These are phyloP conservation scores for Salticus scenicus DNA, from an alignment of 2,888 invertebrate species.

Conservation along the genomic window DNA sequence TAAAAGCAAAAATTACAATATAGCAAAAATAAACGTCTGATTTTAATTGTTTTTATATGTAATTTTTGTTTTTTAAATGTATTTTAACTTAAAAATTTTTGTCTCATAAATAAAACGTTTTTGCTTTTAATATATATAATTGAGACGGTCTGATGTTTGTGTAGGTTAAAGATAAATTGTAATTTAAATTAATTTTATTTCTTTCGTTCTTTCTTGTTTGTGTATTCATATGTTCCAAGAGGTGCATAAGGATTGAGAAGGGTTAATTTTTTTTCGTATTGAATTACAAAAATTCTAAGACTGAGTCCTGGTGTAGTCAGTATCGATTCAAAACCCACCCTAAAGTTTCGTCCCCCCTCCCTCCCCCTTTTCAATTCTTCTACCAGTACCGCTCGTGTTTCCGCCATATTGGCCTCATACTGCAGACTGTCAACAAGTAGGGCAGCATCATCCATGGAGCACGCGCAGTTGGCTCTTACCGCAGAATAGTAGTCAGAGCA, in stretches of 20 bases:
- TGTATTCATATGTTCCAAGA: background rate
- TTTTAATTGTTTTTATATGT: too few species aligned
- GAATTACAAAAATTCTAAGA: conserved; percentile 29
- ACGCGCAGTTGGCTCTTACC: conserved; percentile 55
- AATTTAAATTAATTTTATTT: too few species aligned
- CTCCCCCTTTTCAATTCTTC: conserved; percentile 39
- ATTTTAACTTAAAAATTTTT: too few species aligned
- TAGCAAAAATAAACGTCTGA: too few species aligned
- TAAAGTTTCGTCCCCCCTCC: conserved; percentile 1
- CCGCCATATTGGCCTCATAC: conserved; percentile 64
- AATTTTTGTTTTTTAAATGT: too few species aligned
- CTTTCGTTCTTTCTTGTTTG: background rate
- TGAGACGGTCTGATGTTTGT: too few species aligned
- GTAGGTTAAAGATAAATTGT: too few species aligned
- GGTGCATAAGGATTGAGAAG: conserved; percentile 12
- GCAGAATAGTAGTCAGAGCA: too few species aligned
- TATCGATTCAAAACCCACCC: conserved; percentile 54
- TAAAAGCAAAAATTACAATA: too few species aligned
- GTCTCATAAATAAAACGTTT: too few species aligned
- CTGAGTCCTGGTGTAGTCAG: conserved; percentile 33
- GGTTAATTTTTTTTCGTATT: conserved; percentile 24
- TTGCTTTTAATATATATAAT: too few species aligned
- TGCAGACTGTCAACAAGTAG: conserved; percentile 63
- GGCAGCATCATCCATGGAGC: conserved; percentile 57
- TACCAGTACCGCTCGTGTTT: conserved; percentile 62